phyloP scores from a whole-genome alignment of 2,888 invertebrate genomes.

The Cistogaster globosa region DNA sequence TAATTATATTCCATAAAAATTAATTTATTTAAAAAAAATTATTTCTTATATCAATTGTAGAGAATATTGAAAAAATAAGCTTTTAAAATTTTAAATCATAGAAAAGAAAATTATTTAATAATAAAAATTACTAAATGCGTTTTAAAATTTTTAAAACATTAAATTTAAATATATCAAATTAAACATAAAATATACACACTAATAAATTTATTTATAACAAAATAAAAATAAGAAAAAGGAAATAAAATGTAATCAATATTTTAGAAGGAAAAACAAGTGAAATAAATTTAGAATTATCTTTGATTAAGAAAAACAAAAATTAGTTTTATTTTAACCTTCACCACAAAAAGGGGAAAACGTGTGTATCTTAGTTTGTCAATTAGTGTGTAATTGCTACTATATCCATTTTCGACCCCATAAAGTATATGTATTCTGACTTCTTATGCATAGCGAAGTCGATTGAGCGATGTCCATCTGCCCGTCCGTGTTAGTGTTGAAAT shows the following conservation, averaged over 20 bases:
- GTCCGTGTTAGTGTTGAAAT: no score
- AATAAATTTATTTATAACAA: slow-evolving; percentile 57
- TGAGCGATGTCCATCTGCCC: no score
- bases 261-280: slow-evolving; percentile 12
- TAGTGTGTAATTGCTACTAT: no score
- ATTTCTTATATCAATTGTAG: not conserved
- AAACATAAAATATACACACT: slow-evolving; percentile 26
- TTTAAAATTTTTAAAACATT: slow-evolving; percentile 46
- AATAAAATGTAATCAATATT: slow-evolving; percentile 13
- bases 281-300: slow-evolving; percentile 61
- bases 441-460: no score
- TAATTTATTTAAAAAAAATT: slow-evolving; percentile 7
- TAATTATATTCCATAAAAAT: slow-evolving; percentile 29
- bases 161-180: slow-evolving; percentile 34
- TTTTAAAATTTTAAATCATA: slow-evolving; percentile 51
- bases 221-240: not conserved
- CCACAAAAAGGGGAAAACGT: no score
- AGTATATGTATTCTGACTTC: no score
- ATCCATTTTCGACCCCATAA: no score
- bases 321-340: slow-evolving; percentile 53
- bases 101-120: slow-evolving; percentile 13
- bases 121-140: not conserved
- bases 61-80: slow-evolving; percentile 49
- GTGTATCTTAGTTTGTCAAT: no score
- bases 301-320: slow-evolving; percentile 10